phyloP scores from a whole-genome alignment of 2,797 vertebrate species.

The Macrochelys suwanniensis region DNA sequence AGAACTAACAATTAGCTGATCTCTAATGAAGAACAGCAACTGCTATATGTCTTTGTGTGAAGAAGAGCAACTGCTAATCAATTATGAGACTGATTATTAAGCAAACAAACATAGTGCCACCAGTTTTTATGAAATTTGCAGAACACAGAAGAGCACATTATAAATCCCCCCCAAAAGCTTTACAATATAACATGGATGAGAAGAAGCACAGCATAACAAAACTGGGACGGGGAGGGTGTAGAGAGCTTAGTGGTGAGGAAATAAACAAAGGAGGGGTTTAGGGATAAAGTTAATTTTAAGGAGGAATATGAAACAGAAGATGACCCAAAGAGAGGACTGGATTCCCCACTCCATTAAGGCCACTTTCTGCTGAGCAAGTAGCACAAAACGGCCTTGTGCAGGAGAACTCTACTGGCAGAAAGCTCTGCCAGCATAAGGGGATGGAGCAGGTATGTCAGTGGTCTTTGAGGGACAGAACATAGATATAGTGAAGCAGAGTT shows the following conservation, averaged over 20 bases:
- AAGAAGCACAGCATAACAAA: not conserved
- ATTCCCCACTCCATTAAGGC: not conserved
- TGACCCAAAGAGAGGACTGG: not conserved
- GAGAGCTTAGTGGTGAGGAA: not conserved
- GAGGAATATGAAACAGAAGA: not conserved
- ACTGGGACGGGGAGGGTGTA: not conserved
- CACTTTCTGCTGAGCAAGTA: not conserved
- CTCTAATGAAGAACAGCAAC: constrained; percentile 50
- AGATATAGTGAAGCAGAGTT: not conserved
- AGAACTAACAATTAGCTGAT: constrained; percentile 50
- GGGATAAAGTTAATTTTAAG: not conserved
- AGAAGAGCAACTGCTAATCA: not conserved
- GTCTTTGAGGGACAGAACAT: not conserved
- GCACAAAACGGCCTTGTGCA: not conserved
- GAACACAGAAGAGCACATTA: constrained; percentile 10
- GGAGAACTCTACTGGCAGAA: not conserved
- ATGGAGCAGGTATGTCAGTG: not conserved
- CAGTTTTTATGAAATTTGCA: constrained; percentile 30
- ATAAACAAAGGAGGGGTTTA: not conserved
- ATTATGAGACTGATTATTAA: constrained; percentile 27
- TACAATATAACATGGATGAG: not conserved
- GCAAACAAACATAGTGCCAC: constrained; percentile 39
- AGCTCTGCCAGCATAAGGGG: not conserved
- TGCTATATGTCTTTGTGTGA: constrained; percentile 9
- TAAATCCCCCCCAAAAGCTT: not conserved